Percentiles rank a stretch among this genome's conserved stretches.
Conservation (phyloP, 2,888 invertebrate genomes). For the Synergus umbraculus region DNA sequence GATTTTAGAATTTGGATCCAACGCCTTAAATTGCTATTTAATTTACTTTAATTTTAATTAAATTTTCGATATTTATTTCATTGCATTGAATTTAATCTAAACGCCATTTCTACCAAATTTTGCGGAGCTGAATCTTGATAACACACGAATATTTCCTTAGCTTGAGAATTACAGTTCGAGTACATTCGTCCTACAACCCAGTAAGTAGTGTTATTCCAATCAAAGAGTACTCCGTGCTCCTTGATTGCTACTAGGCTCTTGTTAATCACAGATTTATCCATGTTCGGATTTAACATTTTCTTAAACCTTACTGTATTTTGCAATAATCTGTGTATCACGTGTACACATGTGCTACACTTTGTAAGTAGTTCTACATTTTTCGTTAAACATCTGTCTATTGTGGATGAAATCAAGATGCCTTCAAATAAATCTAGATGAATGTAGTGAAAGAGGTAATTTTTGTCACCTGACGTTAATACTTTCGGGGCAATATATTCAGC, state of each 20-base stretch:
- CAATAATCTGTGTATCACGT: slow-evolving; percentile 85
- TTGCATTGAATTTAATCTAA: slow-evolving; percentile 81
- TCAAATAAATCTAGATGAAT: slow-evolving; percentile 85
- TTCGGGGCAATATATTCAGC: slow-evolving; percentile 82
- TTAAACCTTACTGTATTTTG: slow-evolving; percentile 84
- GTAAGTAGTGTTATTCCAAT: slow-evolving; percentile 82
- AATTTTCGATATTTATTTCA: neutral
- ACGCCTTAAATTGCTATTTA: too few species aligned
- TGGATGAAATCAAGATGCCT: slow-evolving; percentile 83
- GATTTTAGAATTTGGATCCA: too few species aligned
- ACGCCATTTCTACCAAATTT: slow-evolving; percentile 93
- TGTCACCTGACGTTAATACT: slow-evolving; percentile 81
- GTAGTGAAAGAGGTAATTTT: slow-evolving; percentile 87
- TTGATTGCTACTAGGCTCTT: slow-evolving; percentile 88
- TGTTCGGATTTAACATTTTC: slow-evolving; percentile 79
- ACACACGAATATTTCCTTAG: slow-evolving; percentile 91
- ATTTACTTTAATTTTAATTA: too few species aligned
- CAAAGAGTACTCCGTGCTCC: slow-evolving; percentile 90
- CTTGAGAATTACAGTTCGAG: slow-evolving; percentile 86
- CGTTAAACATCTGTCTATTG: slow-evolving; percentile 73
- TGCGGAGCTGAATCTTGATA: slow-evolving; percentile 92
- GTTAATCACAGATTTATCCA: slow-evolving; percentile 80
- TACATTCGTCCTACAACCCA: slow-evolving; percentile 91
- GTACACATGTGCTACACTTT: slow-evolving; percentile 85
- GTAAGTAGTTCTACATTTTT: slow-evolving; percentile 82